A percentile compares a stretch with the other conserved stretches of the same genome.
Conservation (phyloP, 1,140 invertebrate species). For the Melipona quadrifasciata region DNA sequence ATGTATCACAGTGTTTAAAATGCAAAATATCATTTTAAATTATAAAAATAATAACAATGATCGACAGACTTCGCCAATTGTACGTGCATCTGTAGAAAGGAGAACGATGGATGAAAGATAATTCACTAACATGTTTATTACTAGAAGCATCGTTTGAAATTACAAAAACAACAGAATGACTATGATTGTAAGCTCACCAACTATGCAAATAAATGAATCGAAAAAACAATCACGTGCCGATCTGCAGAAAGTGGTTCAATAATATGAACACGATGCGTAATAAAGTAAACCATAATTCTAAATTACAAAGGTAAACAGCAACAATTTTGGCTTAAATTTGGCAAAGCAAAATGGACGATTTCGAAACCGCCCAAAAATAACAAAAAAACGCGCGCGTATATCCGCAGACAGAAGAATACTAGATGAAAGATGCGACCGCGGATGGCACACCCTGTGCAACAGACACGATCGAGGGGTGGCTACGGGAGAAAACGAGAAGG, state of each 20-base stretch:
- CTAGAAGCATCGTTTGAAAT: background rate
- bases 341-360: too few relatives aligned
- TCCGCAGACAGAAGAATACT: background rate
- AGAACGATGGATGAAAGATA: too few relatives aligned
- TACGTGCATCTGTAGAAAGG: too few relatives aligned
- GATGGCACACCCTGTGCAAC: background rate
- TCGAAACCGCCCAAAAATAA: too few relatives aligned
- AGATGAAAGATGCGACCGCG: background rate
- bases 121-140: background rate
- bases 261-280: too few relatives aligned
- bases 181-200: background rate
- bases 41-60: too few relatives aligned
- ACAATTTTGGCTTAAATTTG: too few relatives aligned
- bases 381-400: background rate
- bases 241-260: background rate
- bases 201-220: background rate
- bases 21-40: too few relatives aligned
- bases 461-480: background rate
- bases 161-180: background rate
- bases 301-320: too few relatives aligned
- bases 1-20: too few relatives aligned
- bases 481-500: slow-evolving; percentile 13
- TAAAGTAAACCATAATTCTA: too few relatives aligned
- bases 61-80: too few relatives aligned
- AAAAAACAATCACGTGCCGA: background rate